Percentiles rank a stretch among this genome's conserved stretches.
These are phyloP conservation scores for Vombatus ursinus DNA, from an alignment of 2,113 vertebrate species.

Conservation along the genomic window DNA sequence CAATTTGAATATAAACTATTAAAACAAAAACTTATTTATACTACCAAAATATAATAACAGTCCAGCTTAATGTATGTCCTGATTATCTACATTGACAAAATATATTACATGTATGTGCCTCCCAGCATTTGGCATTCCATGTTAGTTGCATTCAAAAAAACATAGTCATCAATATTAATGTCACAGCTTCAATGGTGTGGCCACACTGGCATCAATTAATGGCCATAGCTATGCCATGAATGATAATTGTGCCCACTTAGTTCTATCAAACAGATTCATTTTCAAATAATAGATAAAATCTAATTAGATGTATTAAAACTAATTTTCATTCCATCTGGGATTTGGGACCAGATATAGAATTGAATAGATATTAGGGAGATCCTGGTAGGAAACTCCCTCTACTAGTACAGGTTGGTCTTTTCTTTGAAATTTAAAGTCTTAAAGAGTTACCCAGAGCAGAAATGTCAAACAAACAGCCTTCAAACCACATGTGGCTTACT, in stretches of 20 bases:
- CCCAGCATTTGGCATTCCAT: neutral
- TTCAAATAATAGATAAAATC: neutral
- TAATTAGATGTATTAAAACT: neutral
- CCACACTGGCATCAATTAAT: neutral
- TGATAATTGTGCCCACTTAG: neutral
- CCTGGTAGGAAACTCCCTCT: neutral
- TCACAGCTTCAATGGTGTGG: neutral
- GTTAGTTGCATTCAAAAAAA: neutral
- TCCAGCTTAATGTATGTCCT: neutral
- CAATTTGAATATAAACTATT: neutral
- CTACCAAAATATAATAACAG: neutral
- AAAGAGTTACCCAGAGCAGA: neutral
- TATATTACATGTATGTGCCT: neutral
- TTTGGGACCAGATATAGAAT: neutral
- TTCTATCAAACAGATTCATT: neutral
- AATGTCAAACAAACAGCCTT: neutral
- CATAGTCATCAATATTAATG: neutral
- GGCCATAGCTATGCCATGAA: neutral
- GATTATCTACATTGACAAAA: neutral
- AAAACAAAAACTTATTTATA: neutral
- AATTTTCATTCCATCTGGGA: neutral
- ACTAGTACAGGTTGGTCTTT: neutral
- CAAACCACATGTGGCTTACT: neutral
- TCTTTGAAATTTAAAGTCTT: neutral
- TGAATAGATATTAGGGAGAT: neutral